phyloP scores from a whole-genome alignment of 2,113 vertebrate genomes.

The Ochotona curzoniae region DNA sequence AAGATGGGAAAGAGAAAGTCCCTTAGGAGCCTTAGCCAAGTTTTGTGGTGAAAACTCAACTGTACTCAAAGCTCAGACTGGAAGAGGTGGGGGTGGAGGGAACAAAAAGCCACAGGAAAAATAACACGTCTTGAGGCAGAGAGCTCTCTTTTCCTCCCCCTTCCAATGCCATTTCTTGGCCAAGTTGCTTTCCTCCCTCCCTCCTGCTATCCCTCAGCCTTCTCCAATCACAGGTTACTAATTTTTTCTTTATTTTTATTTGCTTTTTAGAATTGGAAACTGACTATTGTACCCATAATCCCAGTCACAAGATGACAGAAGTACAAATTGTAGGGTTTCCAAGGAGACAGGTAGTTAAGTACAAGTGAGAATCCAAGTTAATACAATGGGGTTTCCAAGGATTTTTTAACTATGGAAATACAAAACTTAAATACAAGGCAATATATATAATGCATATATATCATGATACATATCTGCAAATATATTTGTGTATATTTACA shows the following conservation, averaged over 20 bases:
- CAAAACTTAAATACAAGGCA: slow-evolving; percentile 54
- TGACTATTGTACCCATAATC: slow-evolving; percentile 54
- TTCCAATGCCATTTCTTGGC: slow-evolving; percentile 50
- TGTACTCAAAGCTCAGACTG: slow-evolving; percentile 79
- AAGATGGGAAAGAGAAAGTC: slow-evolving; percentile 77
- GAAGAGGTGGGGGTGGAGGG: slow-evolving; percentile 77
- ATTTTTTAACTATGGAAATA: slow-evolving; percentile 72
- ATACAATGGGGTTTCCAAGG: slow-evolving; percentile 74
- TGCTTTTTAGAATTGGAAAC: slow-evolving; percentile 10
- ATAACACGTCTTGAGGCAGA: slow-evolving; percentile 72
- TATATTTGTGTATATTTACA: neutral
- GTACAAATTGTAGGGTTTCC: slow-evolving; percentile 70
- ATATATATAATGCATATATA: slow-evolving; percentile 9
- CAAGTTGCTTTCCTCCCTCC: neutral
- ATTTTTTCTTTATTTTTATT: slow-evolving; percentile 66
- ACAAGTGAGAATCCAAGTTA: slow-evolving; percentile 77
- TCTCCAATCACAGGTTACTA: slow-evolving; percentile 30
- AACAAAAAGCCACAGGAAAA: slow-evolving; percentile 78
- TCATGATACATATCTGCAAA: neutral
- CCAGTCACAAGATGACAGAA: slow-evolving; percentile 61
- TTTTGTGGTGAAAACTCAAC: slow-evolving; percentile 79
- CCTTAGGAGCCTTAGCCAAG: slow-evolving; percentile 71
- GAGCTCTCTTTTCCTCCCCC: slow-evolving; percentile 12
- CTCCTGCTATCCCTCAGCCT: neutral
- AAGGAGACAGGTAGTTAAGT: slow-evolving; percentile 70